Base-by-base conservation (phyloP, 1,140 invertebrate genomes). In the Nymphalis io region DNA sequence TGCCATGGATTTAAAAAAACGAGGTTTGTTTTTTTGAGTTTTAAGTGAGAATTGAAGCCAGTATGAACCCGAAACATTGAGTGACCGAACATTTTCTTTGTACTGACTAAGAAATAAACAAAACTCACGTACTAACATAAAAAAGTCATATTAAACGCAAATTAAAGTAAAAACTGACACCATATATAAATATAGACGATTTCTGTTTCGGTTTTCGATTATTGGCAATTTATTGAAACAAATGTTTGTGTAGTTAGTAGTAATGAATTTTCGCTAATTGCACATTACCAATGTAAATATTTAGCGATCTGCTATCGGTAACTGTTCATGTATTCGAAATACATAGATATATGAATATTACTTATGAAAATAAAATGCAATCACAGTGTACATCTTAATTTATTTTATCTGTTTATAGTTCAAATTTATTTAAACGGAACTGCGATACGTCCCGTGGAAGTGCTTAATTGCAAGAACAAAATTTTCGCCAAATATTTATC, bases 221-320 rank as follows among this genome's bases (percentile, higher is more conserved):
- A 20, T 51, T 51, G 16, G 8, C 16, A 51, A 51, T 51, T 51
- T 20, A 51, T 51, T 20, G 16, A 51, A 51, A 51, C 46, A 51
- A 51, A 51, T 51, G 46, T 51, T 51, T 51, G 46, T 21, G 16
- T 5, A 20, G 46, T 51, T 2, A 20, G 46, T 51, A 11, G 46
- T 51, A 51, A 51, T 51, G 46, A 51, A 51, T 51, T 51, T 51
- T 51, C 46, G 16, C 46, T 51, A 51, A 51, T 51, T 51, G 46
- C 46, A 51, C 18, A 51, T 51, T 51, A 51, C 46, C 46, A 46
- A n/a, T 46, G 44, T 46, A 46, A 46, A 46, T 46, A 46, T 46
- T 46, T 46, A 46, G n/a, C 44, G 44, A 46, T n/a, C 16, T 46
- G 44, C n/a, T 8, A 46, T 46, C 44, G n/a, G 44, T 16, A 46